Evolutionary conservation across 92 coral and sea anemone genomes (phyloP), one percentile per base, ranked within the genome.

Genomic region (Hydrozoanthus gracilis): DNA sequence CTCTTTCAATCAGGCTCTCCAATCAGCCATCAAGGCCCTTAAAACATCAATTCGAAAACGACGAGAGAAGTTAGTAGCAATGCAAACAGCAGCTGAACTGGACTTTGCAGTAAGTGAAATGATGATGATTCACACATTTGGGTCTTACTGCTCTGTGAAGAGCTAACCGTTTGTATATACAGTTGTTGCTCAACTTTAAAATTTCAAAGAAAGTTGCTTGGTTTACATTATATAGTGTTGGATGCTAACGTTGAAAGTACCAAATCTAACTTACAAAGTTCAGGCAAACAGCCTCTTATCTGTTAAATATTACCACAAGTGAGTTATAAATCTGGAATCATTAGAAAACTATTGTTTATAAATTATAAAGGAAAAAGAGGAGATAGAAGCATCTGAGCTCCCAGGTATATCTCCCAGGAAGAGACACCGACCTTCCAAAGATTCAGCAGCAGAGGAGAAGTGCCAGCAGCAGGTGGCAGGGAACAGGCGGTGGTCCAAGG

Each of bases 31-130:
- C 82, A 95, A 95, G 71, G 95, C 89, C 76, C 89, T 95, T 4
- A 89, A 91, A 0, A 62, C 96, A 20, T 90, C 98, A 14, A 82
- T 93, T 62, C 88, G 93, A 35, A 96, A 89, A 52, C 88, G 98
- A 79, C 93, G 94, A 45, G 99, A 96, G 66, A 96, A 96, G 87
- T 87, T 96, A 50, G 93, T 91, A 3, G 98, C 96, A 16, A 92
- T 96, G 94, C 96, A 95, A 55, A 91, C 99, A 66, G 98, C 99
- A 64, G 92, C 92, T 78, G 98, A 94, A 39, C 75, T 94, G 83
- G 98, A 96, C 86, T 93, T 95, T 11, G 96, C 92, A 83, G 99
- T 96, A 52, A 74, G 96, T 55, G 52, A 47, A 27, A 45, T 44
- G 46, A 70, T 44, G 46, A 70, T 61, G 15, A 58, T 7, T 9